Base-by-base conservation (phyloP, 2,797 vertebrate genomes). In the Rousettus madagascariensis region DNA sequence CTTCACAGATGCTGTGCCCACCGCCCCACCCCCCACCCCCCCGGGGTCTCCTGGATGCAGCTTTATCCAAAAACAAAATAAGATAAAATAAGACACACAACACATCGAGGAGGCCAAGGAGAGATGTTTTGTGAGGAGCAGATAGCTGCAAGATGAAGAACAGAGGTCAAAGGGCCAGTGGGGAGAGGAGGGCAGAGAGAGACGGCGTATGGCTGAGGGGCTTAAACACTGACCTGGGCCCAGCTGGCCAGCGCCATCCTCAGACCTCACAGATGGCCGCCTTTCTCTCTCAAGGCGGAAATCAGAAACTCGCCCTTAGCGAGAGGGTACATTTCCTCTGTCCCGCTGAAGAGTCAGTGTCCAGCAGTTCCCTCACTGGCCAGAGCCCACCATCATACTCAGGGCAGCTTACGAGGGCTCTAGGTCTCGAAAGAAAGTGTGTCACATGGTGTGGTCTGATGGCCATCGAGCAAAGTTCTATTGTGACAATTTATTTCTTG, bases 1-100 rank as follows among this genome's bases (percentile, higher is more conserved):
- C 98, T 93, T 97, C 98, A 95, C 97, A 98, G 97, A 98, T 95
- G 97, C 97, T 79, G 89, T 46, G 83, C 75, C 88, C 93, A n/a
- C n/a, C n/a, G n/a, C n/a, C n/a, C n/a, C n/a, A n/a, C n/a, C 49
- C 19, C 55, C 96, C 96, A 97, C n/a, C n/a, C 49, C 19, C 55
- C 96, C 96, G 97, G 69, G 96, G 96, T 97, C 97, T 97, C 96
- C 97, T 90, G 95, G 92, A 95, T 91, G 80, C 88, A 77, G 92
- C 96, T 88, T 96, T 95, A 51, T 91, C 83, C 71, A 38, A n/a
- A 94, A 86, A 94, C 80, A 91, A 97, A 92, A 89, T 57, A 41
- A 72, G 80, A 65, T 36, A 17, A 90, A 90, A 68, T 28, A 59
- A 84, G 92, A 74, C 43, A 8, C 28, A 36, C 71, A 53, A 24